These are phyloP conservation scores for Nomada fabriciana DNA, from an alignment of 2,888 invertebrate genomes.

Conservation along the genomic window DNA sequence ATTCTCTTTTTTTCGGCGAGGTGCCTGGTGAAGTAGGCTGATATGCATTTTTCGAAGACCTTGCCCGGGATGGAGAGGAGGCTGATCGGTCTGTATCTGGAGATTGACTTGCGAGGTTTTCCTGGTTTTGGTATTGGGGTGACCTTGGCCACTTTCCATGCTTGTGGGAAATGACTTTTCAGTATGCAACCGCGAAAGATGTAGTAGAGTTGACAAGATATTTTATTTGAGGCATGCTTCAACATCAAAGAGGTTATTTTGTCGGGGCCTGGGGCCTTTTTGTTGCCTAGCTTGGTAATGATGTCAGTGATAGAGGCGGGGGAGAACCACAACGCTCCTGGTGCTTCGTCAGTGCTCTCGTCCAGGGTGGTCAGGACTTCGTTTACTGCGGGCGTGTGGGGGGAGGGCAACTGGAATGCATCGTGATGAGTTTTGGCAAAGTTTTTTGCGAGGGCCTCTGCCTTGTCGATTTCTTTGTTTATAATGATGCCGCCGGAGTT, in stretches of 20 bases:
- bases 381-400: too few species aligned
- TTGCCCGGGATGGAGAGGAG: neutral
- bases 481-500: neutral
- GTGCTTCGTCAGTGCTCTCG: too few species aligned
- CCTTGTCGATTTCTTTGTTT: too few species aligned
- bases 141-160: neutral
- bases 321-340: neutral
- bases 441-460: too few species aligned
- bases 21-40: neutral
- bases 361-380: too few species aligned
- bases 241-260: neutral
- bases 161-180: neutral
- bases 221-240: neutral
- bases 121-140: neutral
- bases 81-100: neutral
- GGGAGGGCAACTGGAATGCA: too few species aligned
- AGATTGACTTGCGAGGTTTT: neutral
- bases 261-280: neutral
- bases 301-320: neutral
- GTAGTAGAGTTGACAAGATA: neutral
- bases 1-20: neutral
- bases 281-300: neutral
- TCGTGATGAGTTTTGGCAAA: too few species aligned
- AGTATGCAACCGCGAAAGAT: neutral
- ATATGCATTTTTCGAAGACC: neutral